Evolutionary conservation across 2,797 vertebrate species (phyloP).

Genomic region (Gallinago nigripennis): DNA sequence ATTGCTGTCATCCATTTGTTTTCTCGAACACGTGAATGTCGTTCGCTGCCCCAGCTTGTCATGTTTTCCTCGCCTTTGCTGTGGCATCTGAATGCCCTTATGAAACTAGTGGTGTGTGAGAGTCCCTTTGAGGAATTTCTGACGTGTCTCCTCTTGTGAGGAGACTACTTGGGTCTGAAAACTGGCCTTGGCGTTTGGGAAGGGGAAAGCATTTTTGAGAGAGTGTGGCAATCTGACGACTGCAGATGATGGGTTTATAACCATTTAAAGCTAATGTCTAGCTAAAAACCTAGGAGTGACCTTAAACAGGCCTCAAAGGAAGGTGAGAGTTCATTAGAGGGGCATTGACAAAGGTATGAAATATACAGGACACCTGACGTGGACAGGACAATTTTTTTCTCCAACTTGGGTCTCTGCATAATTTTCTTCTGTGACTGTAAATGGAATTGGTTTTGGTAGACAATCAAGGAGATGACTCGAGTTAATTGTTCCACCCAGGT

Average conservation of each 20-base stretch:
- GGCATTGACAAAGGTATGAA: neutral
- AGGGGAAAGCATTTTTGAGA: neutral
- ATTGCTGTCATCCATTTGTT: neutral
- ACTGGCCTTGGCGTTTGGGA: neutral
- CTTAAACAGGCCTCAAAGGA: neutral
- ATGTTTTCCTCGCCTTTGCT: neutral
- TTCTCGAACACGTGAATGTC: neutral
- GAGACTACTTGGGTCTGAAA: neutral
- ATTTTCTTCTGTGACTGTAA: neutral
- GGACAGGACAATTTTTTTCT: neutral
- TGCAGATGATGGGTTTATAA: neutral
- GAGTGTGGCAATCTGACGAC: neutral
- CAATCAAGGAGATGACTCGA: neutral
- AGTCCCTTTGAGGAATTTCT: neutral
- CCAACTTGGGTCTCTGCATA: neutral
- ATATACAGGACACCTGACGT: neutral
- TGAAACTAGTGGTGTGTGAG: neutral
- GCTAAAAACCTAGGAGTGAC: neutral
- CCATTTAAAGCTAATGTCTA: neutral
- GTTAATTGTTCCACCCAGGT: neutral
- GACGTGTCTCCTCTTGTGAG: neutral
- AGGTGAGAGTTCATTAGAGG: neutral
- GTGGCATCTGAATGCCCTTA: neutral
- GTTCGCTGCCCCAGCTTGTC: neutral
- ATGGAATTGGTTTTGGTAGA: neutral